Percentiles rank a stretch among this genome's conserved stretches.
phyloP scores from a whole-genome alignment of 2,797 vertebrate species.

The Valencia hispanica region DNA sequence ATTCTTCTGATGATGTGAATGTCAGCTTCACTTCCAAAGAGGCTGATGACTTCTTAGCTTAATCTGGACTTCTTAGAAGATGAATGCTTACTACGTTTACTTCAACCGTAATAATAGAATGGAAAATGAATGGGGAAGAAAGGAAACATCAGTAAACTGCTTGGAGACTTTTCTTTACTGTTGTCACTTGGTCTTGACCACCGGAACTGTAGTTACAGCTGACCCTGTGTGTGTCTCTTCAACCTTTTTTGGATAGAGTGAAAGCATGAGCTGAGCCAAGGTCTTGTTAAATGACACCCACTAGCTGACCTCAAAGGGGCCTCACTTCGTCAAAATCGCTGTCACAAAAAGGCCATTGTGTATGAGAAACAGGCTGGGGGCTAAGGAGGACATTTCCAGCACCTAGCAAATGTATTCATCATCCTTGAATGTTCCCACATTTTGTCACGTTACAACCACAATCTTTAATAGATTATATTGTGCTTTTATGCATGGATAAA shows the following conservation, averaged over 20 bases:
- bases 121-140: neutral
- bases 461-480: neutral
- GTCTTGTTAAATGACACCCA: slow-evolving; percentile 6
- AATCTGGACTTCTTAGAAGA: slow-evolving; percentile 14
- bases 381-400: neutral
- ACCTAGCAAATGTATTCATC: neutral
- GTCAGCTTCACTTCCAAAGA: slow-evolving; percentile 19
- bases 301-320: slow-evolving; percentile 2
- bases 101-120: neutral
- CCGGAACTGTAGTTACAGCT: neutral
- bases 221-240: slow-evolving; percentile 9
- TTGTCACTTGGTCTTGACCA: neutral
- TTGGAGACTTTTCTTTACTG: neutral
- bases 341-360: slow-evolving; percentile 9
- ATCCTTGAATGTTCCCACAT: neutral
- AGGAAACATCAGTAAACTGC: neutral
- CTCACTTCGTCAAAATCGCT: slow-evolving; percentile 18
- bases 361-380: neutral
- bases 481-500: neutral
- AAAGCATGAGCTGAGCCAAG: neutral
- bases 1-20: slow-evolving; percentile 36
- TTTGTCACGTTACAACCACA: neutral
- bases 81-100: slow-evolving; percentile 5
- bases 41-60: slow-evolving; percentile 10
- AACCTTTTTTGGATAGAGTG: slow-evolving; percentile 4